Evolutionary conservation across 1,140 invertebrate species (phyloP).

Genomic region (Delia radicum): DNA sequence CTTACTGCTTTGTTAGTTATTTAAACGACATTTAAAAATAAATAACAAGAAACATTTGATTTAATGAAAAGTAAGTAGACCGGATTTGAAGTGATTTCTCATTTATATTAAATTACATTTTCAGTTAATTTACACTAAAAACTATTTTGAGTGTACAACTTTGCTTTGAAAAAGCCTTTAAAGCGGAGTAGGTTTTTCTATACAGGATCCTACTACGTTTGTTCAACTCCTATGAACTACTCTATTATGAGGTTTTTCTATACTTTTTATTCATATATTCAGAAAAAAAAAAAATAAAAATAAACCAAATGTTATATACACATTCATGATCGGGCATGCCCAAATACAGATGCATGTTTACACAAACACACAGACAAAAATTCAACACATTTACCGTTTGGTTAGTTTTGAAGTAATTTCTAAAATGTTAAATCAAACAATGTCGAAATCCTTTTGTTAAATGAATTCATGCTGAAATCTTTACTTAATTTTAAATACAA

Average conservation of each 20-base stretch:
- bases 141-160: too few relatives aligned
- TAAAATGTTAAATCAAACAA: constrained; percentile 5
- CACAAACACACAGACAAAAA: background rate
- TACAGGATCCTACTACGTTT: background rate
- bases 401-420: background rate
- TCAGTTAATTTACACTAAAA: too few relatives aligned
- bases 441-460: constrained; percentile 4
- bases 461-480: constrained; percentile 4
- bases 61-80: too few relatives aligned
- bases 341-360: background rate
- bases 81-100: too few relatives aligned
- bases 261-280: background rate
- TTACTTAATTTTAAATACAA: background rate
- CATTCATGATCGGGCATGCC: background rate
- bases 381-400: background rate
- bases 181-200: too few relatives aligned
- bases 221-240: background rate
- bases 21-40: too few relatives aligned
- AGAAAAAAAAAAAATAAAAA: too few relatives aligned
- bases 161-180: too few relatives aligned
- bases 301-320: background rate
- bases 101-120: too few relatives aligned
- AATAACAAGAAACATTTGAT: too few relatives aligned
- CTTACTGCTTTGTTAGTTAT: too few relatives aligned
- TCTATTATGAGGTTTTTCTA: background rate